Conservation (phyloP, 2,888 invertebrate genomes). For the Tenthredo mesomela region DNA sequence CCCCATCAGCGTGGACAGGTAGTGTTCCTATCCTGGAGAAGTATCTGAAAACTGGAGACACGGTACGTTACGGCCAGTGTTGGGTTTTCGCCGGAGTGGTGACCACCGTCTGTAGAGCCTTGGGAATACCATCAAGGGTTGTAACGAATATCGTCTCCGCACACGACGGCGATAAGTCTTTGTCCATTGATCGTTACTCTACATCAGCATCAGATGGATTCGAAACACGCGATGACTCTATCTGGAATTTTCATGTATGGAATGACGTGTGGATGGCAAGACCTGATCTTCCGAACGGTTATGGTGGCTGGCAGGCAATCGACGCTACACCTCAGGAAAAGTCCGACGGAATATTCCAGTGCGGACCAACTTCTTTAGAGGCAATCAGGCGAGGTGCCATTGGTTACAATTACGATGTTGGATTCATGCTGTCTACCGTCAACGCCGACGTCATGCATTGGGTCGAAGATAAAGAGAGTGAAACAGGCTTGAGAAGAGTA, state of each 20-base stretch:
- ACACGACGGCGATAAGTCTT: constrained; percentile 89
- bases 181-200: constrained; percentile 90
- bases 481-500: constrained; percentile 84
- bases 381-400: constrained; percentile 89
- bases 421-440: constrained; percentile 90
- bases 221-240: constrained; percentile 83
- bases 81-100: constrained; percentile 93
- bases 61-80: constrained; percentile 91
- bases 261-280: constrained; percentile 93
- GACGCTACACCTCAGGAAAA: constrained; percentile 92
- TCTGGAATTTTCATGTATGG: constrained; percentile 96
- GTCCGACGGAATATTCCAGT: constrained; percentile 86
- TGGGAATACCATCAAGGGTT: constrained; percentile 90
- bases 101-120: constrained; percentile 89
- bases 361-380: constrained; percentile 89
- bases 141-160: constrained; percentile 92
- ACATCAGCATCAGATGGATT: constrained; percentile 79
- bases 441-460: constrained; percentile 91
- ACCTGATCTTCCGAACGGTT: constrained; percentile 87
- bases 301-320: constrained; percentile 94
- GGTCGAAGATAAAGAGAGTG: constrained; percentile 84
- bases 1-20: constrained; percentile 90
- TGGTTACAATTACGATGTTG: constrained; percentile 86
- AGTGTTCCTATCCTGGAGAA: constrained; percentile 88
- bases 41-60: constrained; percentile 82